phyloP scores from a whole-genome alignment of 1,140 invertebrate species.

The Pygmarrhopalites habei region DNA sequence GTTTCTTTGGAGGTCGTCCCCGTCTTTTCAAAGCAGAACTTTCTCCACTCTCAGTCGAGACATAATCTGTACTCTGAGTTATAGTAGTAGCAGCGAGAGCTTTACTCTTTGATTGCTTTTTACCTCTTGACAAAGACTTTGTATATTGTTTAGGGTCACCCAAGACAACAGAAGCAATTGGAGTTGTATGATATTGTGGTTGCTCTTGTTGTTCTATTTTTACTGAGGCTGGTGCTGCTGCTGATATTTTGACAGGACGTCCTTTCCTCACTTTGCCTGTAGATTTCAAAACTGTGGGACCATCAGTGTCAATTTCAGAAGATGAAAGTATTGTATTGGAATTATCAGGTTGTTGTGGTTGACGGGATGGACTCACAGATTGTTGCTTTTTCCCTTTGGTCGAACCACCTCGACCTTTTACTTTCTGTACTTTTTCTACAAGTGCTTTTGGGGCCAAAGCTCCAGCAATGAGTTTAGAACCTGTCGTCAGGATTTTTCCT shows the following conservation, averaged over 20 bases:
- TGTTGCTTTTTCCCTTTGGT: neutral
- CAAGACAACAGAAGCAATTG: neutral
- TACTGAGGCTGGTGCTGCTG: neutral
- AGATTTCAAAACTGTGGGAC: neutral
- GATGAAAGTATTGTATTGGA: slow-evolving; percentile 1
- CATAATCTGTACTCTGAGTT: slow-evolving; percentile 8
- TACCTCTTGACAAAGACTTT: neutral
- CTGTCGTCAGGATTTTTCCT: neutral
- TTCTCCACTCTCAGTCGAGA: neutral
- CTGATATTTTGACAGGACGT: neutral
- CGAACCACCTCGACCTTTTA: no score
- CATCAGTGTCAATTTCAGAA: neutral
- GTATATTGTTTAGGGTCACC: neutral
- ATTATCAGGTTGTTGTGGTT: neutral
- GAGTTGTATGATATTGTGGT: no score
- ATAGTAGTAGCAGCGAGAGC: neutral
- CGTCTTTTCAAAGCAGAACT: neutral
- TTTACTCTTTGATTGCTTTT: neutral
- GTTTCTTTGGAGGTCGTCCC: neutral
- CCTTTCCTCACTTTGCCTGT: neutral
- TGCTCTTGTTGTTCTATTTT: no score
- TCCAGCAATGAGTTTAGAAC: neutral
- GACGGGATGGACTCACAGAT: slow-evolving; percentile 2
- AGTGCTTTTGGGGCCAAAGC: no score
- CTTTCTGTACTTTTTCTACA: no score